These are phyloP conservation scores for Brachymystax lenok DNA, from an alignment of 2,797 vertebrate genomes.

Conservation along the genomic window DNA sequence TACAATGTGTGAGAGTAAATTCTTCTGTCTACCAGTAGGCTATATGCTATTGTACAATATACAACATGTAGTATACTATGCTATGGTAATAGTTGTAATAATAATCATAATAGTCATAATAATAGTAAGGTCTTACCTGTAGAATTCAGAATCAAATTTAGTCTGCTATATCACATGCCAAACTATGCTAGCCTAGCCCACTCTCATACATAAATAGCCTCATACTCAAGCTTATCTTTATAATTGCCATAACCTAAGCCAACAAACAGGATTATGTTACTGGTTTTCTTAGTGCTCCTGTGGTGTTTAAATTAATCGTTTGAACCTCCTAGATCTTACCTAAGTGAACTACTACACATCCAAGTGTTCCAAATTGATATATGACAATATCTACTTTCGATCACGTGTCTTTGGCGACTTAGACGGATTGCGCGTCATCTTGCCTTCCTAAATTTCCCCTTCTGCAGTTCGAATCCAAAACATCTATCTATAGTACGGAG, in stretches of 20 bases:
- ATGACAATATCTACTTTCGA: constrained; percentile 99
- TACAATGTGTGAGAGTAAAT: constrained; percentile 9
- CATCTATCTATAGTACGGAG: constrained; percentile 85
- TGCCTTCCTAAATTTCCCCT: constrained; percentile 97
- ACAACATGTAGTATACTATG: not conserved
- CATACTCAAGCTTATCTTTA: constrained; percentile 54
- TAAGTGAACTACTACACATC: constrained; percentile 97
- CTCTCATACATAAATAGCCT: constrained; percentile 51
- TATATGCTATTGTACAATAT: not conserved
- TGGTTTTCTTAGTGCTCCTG: constrained; percentile 89
- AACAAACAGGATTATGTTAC: constrained; percentile 84
- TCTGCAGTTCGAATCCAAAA: constrained; percentile 95
- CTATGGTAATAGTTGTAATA: constrained; percentile 8
- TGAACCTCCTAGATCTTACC: constrained; percentile 93
- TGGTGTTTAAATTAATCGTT: constrained; percentile 92
- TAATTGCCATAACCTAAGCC: constrained; percentile 71
- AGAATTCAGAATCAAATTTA: constrained; percentile 28
- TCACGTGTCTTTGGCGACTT: constrained; percentile 98
- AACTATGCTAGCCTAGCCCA: constrained; percentile 24
- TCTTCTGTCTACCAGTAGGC: constrained; percentile 17
- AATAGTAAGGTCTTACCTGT: constrained; percentile 44
- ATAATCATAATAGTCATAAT: too few relatives aligned
- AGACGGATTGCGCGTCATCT: constrained; percentile 99
- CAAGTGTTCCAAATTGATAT: constrained; percentile 98
- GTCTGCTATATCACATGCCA: constrained; percentile 27